Base-by-base conservation (phyloP, 1,140 invertebrate genomes). In the Drosophila simulans region DNA sequence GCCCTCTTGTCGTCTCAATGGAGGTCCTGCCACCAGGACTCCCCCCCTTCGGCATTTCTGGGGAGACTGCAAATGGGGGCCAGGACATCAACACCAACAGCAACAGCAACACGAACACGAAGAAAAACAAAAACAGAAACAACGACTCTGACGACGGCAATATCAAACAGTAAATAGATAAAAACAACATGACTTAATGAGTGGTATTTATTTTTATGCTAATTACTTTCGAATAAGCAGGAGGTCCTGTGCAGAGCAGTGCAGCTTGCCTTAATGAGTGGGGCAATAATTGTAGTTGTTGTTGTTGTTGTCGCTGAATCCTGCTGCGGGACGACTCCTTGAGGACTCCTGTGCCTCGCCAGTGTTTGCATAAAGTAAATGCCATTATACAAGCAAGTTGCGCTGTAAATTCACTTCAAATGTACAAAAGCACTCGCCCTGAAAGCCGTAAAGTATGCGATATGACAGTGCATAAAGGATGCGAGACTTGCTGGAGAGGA, bases 151-250 rank as follows among this genome's bases (percentile, higher is more conserved):
- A 71, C 43, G 71, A 40, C 27, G 56, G 75, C 63, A 76, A 65
- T 86, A 88, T 86, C 79, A 86, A 86, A 82, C 66, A 68, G 75
- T 72, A 82, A 86, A 86, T 83, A 86, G 83, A 86, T 88, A 86
- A 88, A 86, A 86, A 88, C 83, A 88, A 89, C 83, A 89, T 88
- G 83, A 88, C 83, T 88, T 83, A 88, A 88, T 89, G 84, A 88
- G 83, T 83, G 83, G 83, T 88, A 88, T 88, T 88, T 88, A 89
- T 88, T 88, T 89, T 88, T 88, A 88, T 88, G 83, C 83, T 88
- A 88, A 88, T 88, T 88, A 88, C 83, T 88, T 88, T 89, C 68
- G 84, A 88, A 88, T 88, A 89, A 80, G 84, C 52, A 70, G 54
- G 31, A 51, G 40, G 34, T 35, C 49, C 49, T 52, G 15, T 22